phyloP scores from a whole-genome alignment of 2,113 vertebrate species.

The Cyprinodon tularosa region DNA sequence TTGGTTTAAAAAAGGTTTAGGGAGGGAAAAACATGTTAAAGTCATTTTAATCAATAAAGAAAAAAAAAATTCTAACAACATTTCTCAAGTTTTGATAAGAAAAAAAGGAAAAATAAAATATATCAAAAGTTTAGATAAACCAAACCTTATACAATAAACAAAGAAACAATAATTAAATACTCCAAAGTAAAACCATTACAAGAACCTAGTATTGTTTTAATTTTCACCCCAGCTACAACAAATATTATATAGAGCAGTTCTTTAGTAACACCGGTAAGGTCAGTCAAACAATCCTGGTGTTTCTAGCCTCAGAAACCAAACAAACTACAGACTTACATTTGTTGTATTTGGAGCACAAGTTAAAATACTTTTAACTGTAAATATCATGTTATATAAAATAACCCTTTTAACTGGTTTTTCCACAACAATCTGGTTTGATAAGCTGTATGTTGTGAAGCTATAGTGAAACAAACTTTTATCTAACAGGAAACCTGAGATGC shows the following conservation, averaged over 20 bases:
- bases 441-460: not conserved
- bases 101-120: not conserved
- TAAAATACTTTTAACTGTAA: not conserved
- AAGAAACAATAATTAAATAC: not conserved
- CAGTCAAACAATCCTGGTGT: not conserved
- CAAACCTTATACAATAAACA: not conserved
- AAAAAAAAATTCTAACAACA: not conserved
- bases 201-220: not conserved
- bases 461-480: not conserved
- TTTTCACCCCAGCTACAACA: not conserved
- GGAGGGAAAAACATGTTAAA: not conserved
- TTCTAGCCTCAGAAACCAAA: not conserved
- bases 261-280: not conserved
- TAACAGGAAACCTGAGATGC: not conserved
- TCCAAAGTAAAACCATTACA: no score
- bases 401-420: not conserved
- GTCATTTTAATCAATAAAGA: not conserved
- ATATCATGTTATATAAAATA: not conserved
- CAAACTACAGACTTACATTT: not conserved
- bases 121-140: no score
- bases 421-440: not conserved
- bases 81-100: not conserved
- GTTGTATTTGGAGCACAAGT: no score
- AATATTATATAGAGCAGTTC: not conserved
- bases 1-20: not conserved